Conservation (phyloP, 1,140 invertebrate genomes). For the Achroia grisella region DNA sequence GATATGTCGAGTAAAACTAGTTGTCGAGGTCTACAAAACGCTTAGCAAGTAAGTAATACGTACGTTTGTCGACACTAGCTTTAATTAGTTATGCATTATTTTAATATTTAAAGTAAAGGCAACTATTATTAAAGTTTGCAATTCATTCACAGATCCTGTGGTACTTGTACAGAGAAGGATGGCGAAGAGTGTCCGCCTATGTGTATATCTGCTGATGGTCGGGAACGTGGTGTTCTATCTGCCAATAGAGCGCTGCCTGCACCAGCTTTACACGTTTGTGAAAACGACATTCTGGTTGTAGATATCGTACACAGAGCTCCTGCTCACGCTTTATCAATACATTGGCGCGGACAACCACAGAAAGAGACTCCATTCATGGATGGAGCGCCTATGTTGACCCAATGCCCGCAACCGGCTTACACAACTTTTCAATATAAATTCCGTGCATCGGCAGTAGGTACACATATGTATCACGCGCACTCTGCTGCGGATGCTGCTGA, state of each 20-base stretch:
- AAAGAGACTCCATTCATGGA: slow-evolving; percentile 88
- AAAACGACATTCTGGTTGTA: slow-evolving; percentile 89
- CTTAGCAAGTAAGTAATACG: slow-evolving; percentile 75
- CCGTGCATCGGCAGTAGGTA: slow-evolving; percentile 80
- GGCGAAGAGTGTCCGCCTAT: slow-evolving; percentile 76
- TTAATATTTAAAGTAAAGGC: too few species aligned
- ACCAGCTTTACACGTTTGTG: slow-evolving; percentile 88
- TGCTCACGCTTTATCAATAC: slow-evolving; percentile 82
- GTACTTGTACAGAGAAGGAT: slow-evolving; percentile 78
- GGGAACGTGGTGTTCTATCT: slow-evolving; percentile 80
- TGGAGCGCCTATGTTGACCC: slow-evolving; percentile 87
- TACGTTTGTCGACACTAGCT: not conserved
- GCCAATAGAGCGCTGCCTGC: slow-evolving; percentile 89
- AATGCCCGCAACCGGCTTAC: slow-evolving; percentile 87
- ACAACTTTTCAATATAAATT: slow-evolving; percentile 90
- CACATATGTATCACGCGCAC: slow-evolving; percentile 85
- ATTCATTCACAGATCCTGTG: slow-evolving; percentile 70
- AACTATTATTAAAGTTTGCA: too few species aligned
- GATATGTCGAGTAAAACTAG: slow-evolving; percentile 84
- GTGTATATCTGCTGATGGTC: slow-evolving; percentile 82
- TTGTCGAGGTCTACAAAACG: slow-evolving; percentile 79
- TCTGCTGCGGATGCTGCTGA: slow-evolving; percentile 83
- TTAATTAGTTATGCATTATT: too few species aligned
- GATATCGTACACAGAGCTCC: slow-evolving; percentile 87
- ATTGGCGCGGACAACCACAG: slow-evolving; percentile 90